phyloP scores from a whole-genome alignment of 2,113 vertebrate species.

The Phaethon lepturus region DNA sequence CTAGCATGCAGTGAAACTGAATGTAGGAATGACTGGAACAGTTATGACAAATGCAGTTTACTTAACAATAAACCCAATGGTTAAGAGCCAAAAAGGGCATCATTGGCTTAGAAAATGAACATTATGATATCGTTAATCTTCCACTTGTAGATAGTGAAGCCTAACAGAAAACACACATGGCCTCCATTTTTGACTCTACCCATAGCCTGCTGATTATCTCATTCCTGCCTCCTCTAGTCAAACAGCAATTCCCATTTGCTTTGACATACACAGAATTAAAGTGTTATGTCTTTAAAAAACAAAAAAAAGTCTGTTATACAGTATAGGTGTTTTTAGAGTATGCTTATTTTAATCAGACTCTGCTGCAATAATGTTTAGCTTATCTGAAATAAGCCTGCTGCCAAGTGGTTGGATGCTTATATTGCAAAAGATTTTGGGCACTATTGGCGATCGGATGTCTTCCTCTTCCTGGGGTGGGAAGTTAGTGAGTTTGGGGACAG shows the following conservation, averaged over 20 bases:
- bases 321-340: background rate
- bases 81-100: background rate
- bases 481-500: background rate
- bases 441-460: accelerated
- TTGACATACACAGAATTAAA: background rate
- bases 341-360: background rate
- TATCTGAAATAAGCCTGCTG: background rate
- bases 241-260: background rate
- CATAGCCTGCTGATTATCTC: background rate
- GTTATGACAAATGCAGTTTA: background rate
- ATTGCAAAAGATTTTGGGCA: background rate
- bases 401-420: background rate
- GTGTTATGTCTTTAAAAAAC: background rate
- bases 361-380: background rate
- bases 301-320: background rate
- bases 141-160: background rate
- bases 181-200: background rate
- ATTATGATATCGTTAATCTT: background rate
- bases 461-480: background rate
- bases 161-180: background rate
- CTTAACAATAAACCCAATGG: background rate
- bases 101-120: background rate
- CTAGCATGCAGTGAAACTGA: background rate
- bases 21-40: background rate
- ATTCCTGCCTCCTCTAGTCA: background rate